Percentiles rank a stretch among this genome's conserved stretches.
phyloP scores from a whole-genome alignment of 1,140 invertebrate genomes.

The Capitella teleta region DNA sequence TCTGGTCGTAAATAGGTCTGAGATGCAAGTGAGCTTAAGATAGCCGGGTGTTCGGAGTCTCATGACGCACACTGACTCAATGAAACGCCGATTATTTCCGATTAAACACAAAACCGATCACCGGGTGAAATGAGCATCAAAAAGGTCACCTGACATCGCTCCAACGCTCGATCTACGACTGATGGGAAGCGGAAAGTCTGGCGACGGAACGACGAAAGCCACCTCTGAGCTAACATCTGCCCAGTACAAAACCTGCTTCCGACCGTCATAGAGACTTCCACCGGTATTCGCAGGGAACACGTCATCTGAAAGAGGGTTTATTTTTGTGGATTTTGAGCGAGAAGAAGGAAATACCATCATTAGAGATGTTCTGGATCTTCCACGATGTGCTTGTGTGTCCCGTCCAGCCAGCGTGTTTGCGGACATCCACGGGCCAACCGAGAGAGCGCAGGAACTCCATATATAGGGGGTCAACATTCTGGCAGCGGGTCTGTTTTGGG shows the following conservation, averaged over 20 bases:
- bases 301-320: constrained; percentile 20
- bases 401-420: constrained; percentile 77
- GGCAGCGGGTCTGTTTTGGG: constrained; percentile 44
- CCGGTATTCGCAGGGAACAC: constrained; percentile 44
- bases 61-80: too few relatives aligned
- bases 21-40: too few relatives aligned
- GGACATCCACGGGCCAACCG: constrained; percentile 73
- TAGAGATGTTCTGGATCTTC: constrained; percentile 36
- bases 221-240: constrained; percentile 89
- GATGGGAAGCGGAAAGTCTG: constrained; percentile 15
- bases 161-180: not conserved
- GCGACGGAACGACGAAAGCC: constrained; percentile 82
- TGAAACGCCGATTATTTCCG: too few relatives aligned
- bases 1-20: too few relatives aligned
- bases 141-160: too few relatives aligned
- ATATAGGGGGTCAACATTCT: constrained; percentile 58
- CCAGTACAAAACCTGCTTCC: constrained; percentile 77
- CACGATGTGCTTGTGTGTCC: constrained; percentile 73
- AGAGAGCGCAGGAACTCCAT: constrained; percentile 67
- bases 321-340: too few relatives aligned
- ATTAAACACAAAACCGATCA: too few relatives aligned
- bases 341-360: not conserved
- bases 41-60: too few relatives aligned
- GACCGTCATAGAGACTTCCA: constrained; percentile 58
- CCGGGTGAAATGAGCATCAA: too few relatives aligned